These are phyloP conservation scores for Linnaemya tessellans DNA, from an alignment of 2,888 invertebrate species.

Conservation along the genomic window DNA sequence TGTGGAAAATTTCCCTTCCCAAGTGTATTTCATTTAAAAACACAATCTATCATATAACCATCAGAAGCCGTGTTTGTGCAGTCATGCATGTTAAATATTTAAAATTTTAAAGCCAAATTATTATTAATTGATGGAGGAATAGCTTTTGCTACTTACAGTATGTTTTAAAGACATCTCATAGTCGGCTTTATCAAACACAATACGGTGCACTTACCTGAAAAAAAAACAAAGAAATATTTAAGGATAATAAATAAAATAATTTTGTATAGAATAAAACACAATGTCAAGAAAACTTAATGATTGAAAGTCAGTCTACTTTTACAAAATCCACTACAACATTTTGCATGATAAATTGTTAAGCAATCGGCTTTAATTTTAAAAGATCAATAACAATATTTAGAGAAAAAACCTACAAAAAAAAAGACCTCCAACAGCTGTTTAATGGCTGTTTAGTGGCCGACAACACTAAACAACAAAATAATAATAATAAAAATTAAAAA, in stretches of 20 bases:
- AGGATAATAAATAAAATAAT: not conserved
- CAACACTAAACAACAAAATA: not conserved
- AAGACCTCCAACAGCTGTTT: constrained; percentile 42
- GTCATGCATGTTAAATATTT: no score
- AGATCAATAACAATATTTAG: constrained; percentile 5
- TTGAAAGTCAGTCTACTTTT: constrained; percentile 11
- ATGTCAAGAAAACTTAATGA: not conserved
- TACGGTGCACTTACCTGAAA: not conserved
- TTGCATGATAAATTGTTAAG: constrained; percentile 22
- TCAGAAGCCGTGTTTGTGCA: no score
- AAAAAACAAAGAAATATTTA: not conserved
- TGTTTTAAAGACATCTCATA: no score
- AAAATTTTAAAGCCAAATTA: no score
- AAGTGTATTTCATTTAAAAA: no score
- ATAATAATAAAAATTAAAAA: no score
- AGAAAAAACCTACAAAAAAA: constrained; percentile 6
- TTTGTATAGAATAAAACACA: not conserved
- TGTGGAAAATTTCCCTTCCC: no score
- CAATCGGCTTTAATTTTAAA: constrained; percentile 12
- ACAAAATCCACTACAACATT: not conserved
- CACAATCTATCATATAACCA: no score
- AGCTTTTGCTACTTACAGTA: no score
- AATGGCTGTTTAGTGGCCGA: constrained; percentile 16
- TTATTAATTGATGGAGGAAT: no score
- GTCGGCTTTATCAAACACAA: not conserved